A percentile compares a stretch with the other conserved stretches of the same genome.
Conservation (phyloP, 2,888 invertebrate species). For the Tetragonisca angustula region DNA sequence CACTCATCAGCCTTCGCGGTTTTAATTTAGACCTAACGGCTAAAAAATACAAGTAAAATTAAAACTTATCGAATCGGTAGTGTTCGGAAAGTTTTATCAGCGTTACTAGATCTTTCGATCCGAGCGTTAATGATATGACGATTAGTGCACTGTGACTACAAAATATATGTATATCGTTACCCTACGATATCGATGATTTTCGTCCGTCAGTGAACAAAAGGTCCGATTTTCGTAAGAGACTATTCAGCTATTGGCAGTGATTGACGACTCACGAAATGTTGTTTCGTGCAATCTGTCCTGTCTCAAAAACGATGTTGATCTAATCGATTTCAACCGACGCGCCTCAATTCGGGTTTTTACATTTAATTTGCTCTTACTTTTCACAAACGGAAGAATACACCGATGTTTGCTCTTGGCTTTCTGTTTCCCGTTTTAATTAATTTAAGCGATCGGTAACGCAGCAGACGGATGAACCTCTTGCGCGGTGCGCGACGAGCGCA, state of each 20-base stretch:
- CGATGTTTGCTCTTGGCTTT: neutral
- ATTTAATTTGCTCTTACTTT: conserved; percentile 24
- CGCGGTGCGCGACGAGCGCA: neutral
- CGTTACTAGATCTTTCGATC: conserved; percentile 19
- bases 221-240: neutral
- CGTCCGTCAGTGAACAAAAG: neutral
- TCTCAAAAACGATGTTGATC: neutral
- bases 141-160: conserved; percentile 73
- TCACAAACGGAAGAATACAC: conserved; percentile 36
- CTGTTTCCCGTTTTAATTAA: neutral
- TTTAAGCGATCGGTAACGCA: neutral
- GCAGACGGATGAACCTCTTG: neutral
- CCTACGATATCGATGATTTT: conserved; percentile 41
- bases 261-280: neutral
- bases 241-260: conserved; percentile 30
- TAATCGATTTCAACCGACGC: conserved; percentile 15
- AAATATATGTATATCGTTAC: conserved; percentile 47
- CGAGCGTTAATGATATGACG: conserved; percentile 75
- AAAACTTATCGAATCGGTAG: conserved; percentile 30
- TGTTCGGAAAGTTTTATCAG: conserved; percentile 12
- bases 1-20: conserved; percentile 53
- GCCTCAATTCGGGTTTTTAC: conserved; percentile 8
- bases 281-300: conserved; percentile 7
- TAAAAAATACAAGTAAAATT: conserved; percentile 50
- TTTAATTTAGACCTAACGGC: conserved; percentile 43